Evolutionary conservation across 1,140 invertebrate species (phyloP).

Genomic region (Scaptomyza pallida): DNA sequence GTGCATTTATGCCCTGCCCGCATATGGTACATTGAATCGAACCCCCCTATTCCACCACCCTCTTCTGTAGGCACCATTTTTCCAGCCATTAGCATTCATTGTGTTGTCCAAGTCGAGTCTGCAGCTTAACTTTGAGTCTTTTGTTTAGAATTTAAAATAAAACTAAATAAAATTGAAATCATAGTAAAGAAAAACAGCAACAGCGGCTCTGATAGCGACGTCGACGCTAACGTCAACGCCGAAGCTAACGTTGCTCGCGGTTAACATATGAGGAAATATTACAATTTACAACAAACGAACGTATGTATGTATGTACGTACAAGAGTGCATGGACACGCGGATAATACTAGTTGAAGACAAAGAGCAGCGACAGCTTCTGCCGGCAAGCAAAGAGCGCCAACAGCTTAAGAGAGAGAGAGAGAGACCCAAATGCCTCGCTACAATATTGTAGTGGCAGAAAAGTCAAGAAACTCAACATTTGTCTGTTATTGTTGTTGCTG

Average conservation of each 20-base stretch:
- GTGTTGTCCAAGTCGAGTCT: constrained; percentile 55
- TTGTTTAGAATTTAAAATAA: constrained; percentile 78
- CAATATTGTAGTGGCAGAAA: constrained; percentile 62
- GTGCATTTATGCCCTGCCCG: constrained; percentile 54
- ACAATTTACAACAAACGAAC: constrained; percentile 62
- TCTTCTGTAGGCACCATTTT: not conserved
- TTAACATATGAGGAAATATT: constrained; percentile 64
- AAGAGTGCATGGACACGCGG: constrained; percentile 38
- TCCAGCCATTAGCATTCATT: constrained; percentile 37
- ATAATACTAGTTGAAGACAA: constrained; percentile 38
- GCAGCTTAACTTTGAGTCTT: constrained; percentile 48
- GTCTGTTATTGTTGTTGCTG: constrained; percentile 21
- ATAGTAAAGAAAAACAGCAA: constrained; percentile 67
- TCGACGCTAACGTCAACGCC: not conserved
- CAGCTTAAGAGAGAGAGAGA: constrained; percentile 19
- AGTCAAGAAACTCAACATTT: constrained; percentile 79
- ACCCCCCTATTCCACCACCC: not conserved
- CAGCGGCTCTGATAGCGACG: constrained; percentile 34
- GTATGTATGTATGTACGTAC: constrained; percentile 46
- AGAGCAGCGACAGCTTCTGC: constrained; percentile 11
- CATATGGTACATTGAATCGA: constrained; percentile 59
- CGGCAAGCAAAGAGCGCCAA: constrained; percentile 29
- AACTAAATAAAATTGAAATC: constrained; percentile 79
- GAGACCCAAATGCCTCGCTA: constrained; percentile 43
- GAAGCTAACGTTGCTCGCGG: constrained; percentile 17